phyloP scores from a whole-genome alignment of 1,140 invertebrate genomes.

The Arctopsyche grandis region DNA sequence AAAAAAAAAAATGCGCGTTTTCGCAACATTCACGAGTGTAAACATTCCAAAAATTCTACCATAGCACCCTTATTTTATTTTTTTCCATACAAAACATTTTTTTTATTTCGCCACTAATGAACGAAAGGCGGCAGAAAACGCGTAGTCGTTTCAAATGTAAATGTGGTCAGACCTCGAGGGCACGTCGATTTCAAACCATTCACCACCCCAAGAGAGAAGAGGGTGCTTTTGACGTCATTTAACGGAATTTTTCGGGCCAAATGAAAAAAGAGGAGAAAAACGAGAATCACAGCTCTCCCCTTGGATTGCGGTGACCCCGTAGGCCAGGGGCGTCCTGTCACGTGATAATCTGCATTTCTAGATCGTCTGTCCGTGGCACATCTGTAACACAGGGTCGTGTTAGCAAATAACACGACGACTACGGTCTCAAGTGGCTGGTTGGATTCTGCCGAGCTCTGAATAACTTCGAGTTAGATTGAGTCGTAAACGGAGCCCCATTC shows the following conservation, averaged over 20 bases:
- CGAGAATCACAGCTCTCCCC: too few relatives aligned
- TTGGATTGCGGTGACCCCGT: neutral
- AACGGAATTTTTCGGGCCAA: neutral
- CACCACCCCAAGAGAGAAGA: neutral
- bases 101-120: neutral
- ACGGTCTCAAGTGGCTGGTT: too few relatives aligned
- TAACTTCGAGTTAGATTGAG: too few relatives aligned
- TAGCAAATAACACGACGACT: too few relatives aligned
- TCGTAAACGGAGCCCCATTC: too few relatives aligned
- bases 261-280: too few relatives aligned
- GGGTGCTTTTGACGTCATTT: slow-evolving; percentile 14
- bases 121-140: neutral
- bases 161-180: slow-evolving; percentile 19
- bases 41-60: too few relatives aligned
- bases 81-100: neutral
- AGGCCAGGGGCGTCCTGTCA: neutral
- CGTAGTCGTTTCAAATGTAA: slow-evolving; percentile 12
- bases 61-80: neutral
- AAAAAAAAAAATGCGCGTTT: too few relatives aligned
- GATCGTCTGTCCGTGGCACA: neutral
- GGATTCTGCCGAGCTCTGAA: too few relatives aligned
- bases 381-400: too few relatives aligned
- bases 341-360: neutral
- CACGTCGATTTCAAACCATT: neutral
- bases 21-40: too few relatives aligned